These are phyloP conservation scores for Paramisgurnus dabryanus DNA, from an alignment of 2,113 vertebrate species.

Conservation along the genomic window DNA sequence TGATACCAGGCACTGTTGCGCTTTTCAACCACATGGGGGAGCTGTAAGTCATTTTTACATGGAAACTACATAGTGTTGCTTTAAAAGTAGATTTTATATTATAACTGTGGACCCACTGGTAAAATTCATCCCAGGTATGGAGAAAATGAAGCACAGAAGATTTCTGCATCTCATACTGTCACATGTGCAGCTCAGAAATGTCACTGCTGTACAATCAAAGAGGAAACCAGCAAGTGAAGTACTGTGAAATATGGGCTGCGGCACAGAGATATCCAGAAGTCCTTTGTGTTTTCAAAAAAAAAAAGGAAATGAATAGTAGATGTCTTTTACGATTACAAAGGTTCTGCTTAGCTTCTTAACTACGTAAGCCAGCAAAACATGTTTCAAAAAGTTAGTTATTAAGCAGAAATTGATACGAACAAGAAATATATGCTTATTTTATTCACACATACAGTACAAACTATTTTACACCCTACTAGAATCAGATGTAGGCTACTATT, in stretches of 20 bases:
- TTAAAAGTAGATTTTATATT: no score
- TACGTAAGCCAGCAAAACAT: not conserved
- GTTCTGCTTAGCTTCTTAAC: not conserved
- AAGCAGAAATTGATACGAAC: not conserved
- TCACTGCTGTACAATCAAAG: conserved; percentile 20
- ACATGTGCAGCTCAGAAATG: conserved; percentile 22
- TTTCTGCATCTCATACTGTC: conserved; percentile 21
- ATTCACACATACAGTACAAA: not conserved
- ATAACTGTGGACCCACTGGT: not conserved
- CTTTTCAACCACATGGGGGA: no score
- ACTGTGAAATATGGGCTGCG: not conserved
- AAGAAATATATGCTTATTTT: not conserved
- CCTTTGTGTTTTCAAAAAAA: conserved; percentile 18
- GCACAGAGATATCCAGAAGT: conserved; percentile 9
- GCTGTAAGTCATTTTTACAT: no score
- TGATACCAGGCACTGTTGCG: no score
- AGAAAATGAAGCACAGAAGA: not conserved
- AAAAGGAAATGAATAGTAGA: not conserved
- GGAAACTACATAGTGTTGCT: no score
- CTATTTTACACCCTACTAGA: not conserved
- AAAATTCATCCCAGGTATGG: not conserved
- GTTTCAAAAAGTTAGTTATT: not conserved
- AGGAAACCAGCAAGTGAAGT: not conserved
- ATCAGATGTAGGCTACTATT: not conserved
- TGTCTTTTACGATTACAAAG: not conserved